Evolutionary conservation across 1,140 invertebrate genomes (phyloP).

Genomic region (Aphaenogaster rudis): DNA sequence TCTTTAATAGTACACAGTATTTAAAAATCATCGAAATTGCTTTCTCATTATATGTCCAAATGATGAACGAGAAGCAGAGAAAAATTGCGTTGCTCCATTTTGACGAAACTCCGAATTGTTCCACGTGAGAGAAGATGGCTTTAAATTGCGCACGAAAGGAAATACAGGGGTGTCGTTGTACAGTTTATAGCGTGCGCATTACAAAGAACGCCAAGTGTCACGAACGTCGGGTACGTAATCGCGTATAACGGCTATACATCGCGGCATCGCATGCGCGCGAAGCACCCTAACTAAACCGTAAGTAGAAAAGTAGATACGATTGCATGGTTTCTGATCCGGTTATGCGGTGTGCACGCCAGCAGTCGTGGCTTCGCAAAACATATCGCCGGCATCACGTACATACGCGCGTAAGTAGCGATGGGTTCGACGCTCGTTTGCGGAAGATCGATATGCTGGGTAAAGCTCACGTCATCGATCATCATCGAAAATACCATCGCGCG

Average conservation of each 20-base stretch:
- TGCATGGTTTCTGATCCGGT: slow-evolving; percentile 87
- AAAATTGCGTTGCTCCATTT: not conserved
- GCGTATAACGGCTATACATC: slow-evolving; percentile 45
- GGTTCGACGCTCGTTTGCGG: slow-evolving; percentile 35
- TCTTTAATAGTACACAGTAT: too few species aligned
- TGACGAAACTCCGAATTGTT: slow-evolving; percentile 2
- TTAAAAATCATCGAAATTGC: not conserved
- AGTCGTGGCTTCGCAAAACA: slow-evolving; percentile 82
- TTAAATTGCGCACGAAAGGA: slow-evolving; percentile 1
- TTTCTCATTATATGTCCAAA: not conserved
- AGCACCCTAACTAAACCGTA: slow-evolving; percentile 84
- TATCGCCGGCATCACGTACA: slow-evolving; percentile 52
- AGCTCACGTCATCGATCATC: slow-evolving; percentile 48
- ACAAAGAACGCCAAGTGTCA: slow-evolving; percentile 50
- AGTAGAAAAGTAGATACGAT: slow-evolving; percentile 86
- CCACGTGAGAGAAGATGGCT: not conserved
- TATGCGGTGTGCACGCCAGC: slow-evolving; percentile 78
- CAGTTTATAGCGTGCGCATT: slow-evolving; percentile 27
- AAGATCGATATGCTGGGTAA: slow-evolving; percentile 29
- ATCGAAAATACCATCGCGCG: slow-evolving; percentile 24
- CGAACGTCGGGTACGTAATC: slow-evolving; percentile 62
- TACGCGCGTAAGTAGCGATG: slow-evolving; percentile 47
- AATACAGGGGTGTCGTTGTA: not conserved
- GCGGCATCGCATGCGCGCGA: slow-evolving; percentile 78
- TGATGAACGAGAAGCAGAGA: not conserved